Evolutionary conservation across 2,888 invertebrate species (phyloP).

Genomic region (Steinernema hermaphroditum): DNA sequence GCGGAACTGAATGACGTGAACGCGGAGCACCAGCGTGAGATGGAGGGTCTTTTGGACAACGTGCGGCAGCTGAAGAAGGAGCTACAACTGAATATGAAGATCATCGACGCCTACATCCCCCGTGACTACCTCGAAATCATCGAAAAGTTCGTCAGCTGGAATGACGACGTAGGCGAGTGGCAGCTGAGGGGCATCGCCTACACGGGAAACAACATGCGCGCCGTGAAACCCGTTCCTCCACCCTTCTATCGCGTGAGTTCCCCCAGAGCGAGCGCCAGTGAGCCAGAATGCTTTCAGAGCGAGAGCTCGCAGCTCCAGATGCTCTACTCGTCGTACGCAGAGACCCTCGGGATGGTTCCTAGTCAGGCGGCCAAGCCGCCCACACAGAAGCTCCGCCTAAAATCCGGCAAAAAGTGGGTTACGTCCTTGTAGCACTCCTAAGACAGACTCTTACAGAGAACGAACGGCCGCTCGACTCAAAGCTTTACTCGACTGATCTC

Average conservation of each 20-base stretch:
- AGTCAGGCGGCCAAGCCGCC: conserved; percentile 27
- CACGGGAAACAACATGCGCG: conserved; percentile 94
- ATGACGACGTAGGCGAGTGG: conserved; percentile 97
- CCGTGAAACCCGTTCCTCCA: conserved; percentile 39
- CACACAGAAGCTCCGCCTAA: conserved; percentile 32
- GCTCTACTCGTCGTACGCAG: conserved; percentile 44
- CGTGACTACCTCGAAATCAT: conserved; percentile 81
- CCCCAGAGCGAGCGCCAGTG: no score
- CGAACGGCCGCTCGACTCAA: conserved; percentile 54
- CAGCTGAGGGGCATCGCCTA: conserved; percentile 96
- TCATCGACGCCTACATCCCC: conserved; percentile 90
- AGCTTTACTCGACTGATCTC: conserved; percentile 68
- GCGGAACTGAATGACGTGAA: conserved; percentile 72
- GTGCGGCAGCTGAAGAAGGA: conserved; percentile 86
- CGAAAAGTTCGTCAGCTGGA: conserved; percentile 83
- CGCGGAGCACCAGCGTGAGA: conserved; percentile 92
- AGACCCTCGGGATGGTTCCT: conserved; percentile 35
- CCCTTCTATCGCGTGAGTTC: conserved; percentile 36
- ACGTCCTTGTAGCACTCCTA: neutral
- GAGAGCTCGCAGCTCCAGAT: conserved; percentile 43
- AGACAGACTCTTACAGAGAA: conserved; percentile 48
- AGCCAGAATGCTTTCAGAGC: conserved; percentile 37
- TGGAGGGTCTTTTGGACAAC: conserved; percentile 91
- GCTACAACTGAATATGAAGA: conserved; percentile 83
- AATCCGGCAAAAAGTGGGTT: conserved; percentile 46